Percentiles rank a stretch among this genome's conserved stretches.
phyloP scores from a whole-genome alignment of 1,140 invertebrate species.

The Polypedilum vanderplanki region DNA sequence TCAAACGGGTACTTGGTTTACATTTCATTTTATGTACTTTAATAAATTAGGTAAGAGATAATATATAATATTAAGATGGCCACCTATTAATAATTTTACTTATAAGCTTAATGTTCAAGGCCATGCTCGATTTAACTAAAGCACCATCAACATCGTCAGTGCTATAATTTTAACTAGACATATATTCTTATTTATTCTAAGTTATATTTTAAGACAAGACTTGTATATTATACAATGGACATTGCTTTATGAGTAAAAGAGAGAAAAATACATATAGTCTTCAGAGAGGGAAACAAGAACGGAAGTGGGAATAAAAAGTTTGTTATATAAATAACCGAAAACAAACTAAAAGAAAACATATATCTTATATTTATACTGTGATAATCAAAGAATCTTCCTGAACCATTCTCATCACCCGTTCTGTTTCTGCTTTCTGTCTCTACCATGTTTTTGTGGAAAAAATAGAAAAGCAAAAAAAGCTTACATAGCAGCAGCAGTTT shows the following conservation, averaged over 20 bases:
- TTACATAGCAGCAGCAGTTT: background rate
- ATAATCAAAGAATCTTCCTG: background rate
- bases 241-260: background rate
- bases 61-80: too few relatives aligned
- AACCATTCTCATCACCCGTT: background rate
- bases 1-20: too few relatives aligned
- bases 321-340: conserved; percentile 14
- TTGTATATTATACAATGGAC: background rate
- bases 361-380: conserved; percentile 9
- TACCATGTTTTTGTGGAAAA: background rate
- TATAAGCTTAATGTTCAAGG: too few relatives aligned
- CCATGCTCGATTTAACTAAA: too few relatives aligned
- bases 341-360: conserved; percentile 21
- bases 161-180: background rate
- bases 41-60: too few relatives aligned
- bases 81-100: too few relatives aligned
- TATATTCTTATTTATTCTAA: background rate
- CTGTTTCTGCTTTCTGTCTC: background rate
- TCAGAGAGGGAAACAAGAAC: background rate
- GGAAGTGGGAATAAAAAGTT: conserved; percentile 26
- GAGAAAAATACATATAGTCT: background rate
- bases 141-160: background rate
- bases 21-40: too few relatives aligned
- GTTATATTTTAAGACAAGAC: background rate
- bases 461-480: background rate